A percentile compares a stretch with the other conserved stretches of the same genome.
phyloP scores from a whole-genome alignment of 2,888 invertebrate species.

The Steinernema scapterisci region DNA sequence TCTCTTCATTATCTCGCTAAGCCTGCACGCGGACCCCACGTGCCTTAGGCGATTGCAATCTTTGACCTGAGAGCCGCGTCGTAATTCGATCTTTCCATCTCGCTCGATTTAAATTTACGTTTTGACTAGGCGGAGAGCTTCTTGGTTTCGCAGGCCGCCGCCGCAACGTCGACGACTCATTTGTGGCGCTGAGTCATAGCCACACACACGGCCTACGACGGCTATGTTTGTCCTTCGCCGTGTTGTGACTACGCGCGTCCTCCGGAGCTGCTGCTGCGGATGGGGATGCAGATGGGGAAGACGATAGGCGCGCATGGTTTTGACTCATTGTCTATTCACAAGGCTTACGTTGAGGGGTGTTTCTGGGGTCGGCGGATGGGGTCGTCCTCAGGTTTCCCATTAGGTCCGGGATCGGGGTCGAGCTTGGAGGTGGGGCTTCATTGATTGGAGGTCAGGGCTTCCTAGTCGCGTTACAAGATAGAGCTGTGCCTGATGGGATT shows the following conservation, averaged over 20 bases:
- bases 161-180: constrained; percentile 8
- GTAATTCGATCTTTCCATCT: constrained; percentile 8
- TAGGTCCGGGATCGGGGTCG: no score
- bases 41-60: not conserved
- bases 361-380: no score
- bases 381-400: no score
- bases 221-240: constrained; percentile 28
- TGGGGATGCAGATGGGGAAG: not conserved
- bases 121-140: no score
- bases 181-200: not conserved
- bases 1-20: no score
- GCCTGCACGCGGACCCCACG: no score
- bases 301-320: not conserved
- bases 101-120: no score
- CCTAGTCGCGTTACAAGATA: no score
- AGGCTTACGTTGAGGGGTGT: not conserved
- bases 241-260: constrained; percentile 29
- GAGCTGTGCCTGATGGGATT: not conserved
- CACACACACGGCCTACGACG: not conserved
- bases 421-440: not conserved
- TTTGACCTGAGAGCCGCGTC: constrained; percentile 3
- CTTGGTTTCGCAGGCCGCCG: no score
- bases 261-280: not conserved
- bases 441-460: no score
- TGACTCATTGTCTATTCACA: constrained; percentile 7